A percentile compares a stretch with the other conserved stretches of the same genome.
Conservation (phyloP, 2,888 invertebrate genomes). For the Lacanobia wlatinum region DNA sequence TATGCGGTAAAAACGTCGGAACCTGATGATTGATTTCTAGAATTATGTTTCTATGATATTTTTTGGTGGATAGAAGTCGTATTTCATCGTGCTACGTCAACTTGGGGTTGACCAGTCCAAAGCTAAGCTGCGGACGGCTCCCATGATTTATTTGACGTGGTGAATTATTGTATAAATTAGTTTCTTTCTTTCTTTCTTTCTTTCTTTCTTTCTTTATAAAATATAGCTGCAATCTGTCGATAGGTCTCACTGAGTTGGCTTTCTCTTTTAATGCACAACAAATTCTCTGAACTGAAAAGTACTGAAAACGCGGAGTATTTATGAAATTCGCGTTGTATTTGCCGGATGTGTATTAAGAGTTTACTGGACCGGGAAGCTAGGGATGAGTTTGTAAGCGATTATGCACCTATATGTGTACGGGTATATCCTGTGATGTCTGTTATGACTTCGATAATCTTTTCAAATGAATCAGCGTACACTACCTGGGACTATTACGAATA, state of each 20-base stretch:
- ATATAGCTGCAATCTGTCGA: constrained; percentile 52
- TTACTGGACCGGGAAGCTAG: neutral
- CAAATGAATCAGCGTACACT: neutral
- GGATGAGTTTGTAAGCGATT: neutral
- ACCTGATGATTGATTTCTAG: constrained; percentile 51
- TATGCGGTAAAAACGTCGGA: constrained; percentile 14
- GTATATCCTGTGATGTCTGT: neutral
- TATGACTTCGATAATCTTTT: neutral
- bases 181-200: too few species aligned
- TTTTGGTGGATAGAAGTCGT: constrained; percentile 26
- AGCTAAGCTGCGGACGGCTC: constrained; percentile 29
- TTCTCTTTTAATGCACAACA: constrained; percentile 29
- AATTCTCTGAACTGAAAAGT: constrained; percentile 15
- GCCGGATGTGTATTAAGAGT: neutral
- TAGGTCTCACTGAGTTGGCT: constrained; percentile 22
- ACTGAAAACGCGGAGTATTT: constrained; percentile 15
- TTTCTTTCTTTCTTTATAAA: too few species aligned
- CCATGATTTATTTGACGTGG: constrained; percentile 51
- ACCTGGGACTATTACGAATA: neutral
- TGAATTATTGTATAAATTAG: constrained; percentile 52
- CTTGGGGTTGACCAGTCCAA: constrained; percentile 28
- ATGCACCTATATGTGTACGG: too few species aligned
- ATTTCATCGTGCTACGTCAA: constrained; percentile 40
- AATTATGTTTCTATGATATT: constrained; percentile 36
- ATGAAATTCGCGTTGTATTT: constrained; percentile 19